Conservation (phyloP, 1,140 invertebrate species). For the Nylanderia fulva region DNA sequence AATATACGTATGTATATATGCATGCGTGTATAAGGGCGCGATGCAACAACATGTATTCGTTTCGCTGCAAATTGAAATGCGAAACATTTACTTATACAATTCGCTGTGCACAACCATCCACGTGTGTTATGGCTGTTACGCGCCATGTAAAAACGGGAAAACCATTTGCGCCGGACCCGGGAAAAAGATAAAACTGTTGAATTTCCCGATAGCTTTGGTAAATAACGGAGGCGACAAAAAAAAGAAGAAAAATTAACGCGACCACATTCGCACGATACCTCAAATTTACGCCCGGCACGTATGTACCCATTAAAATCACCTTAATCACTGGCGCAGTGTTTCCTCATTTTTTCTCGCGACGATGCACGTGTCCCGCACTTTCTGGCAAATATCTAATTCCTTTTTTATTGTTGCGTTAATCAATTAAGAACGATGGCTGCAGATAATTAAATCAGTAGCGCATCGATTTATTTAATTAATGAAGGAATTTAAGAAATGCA, state of each 20-base stretch:
- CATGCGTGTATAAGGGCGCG: no score
- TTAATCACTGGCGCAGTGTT: slow-evolving; percentile 27
- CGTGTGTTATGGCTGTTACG: slow-evolving; percentile 45
- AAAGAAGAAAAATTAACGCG: slow-evolving; percentile 14
- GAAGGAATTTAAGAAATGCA: neutral
- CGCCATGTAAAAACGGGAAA: slow-evolving; percentile 40
- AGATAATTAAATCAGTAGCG: neutral
- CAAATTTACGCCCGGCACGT: slow-evolving; percentile 45
- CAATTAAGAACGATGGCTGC: neutral
- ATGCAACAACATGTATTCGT: slow-evolving; percentile 3
- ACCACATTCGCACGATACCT: slow-evolving; percentile 38
- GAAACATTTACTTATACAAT: slow-evolving; percentile 55
- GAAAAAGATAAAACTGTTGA: slow-evolving; percentile 41
- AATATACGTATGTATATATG: neutral
- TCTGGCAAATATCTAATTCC: neutral
- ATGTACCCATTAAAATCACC: slow-evolving; percentile 37
- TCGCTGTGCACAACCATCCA: slow-evolving; percentile 1
- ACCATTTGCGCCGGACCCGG: slow-evolving; percentile 22
- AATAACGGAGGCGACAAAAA: slow-evolving; percentile 42
- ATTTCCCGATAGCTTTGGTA: slow-evolving; percentile 58
- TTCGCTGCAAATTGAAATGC: slow-evolving; percentile 41
- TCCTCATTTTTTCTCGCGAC: slow-evolving; percentile 29
- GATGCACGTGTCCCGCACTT: neutral
- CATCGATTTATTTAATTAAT: neutral
- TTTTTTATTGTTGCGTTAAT: neutral